A percentile compares a stretch with the other conserved stretches of the same genome.
These are phyloP conservation scores for Heterocephalus glaber DNA, from an alignment of 2,113 vertebrate species.

Conservation along the genomic window DNA sequence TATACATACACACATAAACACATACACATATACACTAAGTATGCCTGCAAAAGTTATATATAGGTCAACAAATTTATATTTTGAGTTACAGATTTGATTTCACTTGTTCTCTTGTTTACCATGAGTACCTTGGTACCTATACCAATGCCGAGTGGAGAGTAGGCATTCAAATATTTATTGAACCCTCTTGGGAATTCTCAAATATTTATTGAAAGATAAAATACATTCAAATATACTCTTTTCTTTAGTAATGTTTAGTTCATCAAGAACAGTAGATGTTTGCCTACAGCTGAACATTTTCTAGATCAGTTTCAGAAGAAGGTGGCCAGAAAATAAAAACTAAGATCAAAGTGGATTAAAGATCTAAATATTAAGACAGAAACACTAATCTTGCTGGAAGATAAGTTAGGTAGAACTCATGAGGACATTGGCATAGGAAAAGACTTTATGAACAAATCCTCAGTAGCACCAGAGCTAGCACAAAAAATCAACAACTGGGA, in stretches of 20 bases:
- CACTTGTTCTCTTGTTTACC: not conserved
- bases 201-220: constrained; percentile 10
- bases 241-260: not conserved
- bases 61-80: not conserved
- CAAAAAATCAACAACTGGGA: too few relatives aligned
- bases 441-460: too few relatives aligned
- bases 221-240: not conserved
- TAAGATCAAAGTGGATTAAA: too few relatives aligned
- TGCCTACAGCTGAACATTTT: not conserved
- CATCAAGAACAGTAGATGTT: not conserved
- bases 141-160: not conserved
- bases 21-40: not conserved
- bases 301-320: not conserved
- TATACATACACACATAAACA: not conserved
- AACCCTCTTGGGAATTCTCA: not conserved
- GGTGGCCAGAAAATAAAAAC: not conserved
- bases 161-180: not conserved
- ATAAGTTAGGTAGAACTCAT: too few relatives aligned
- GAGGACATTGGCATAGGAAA: too few relatives aligned
- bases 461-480: too few relatives aligned
- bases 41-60: not conserved
- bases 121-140: not conserved
- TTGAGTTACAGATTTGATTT: not conserved
- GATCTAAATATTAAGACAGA: too few relatives aligned
- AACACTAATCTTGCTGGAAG: too few relatives aligned